phyloP scores from a whole-genome alignment of 1,140 invertebrate genomes.

The Pseudoatta argentina region DNA sequence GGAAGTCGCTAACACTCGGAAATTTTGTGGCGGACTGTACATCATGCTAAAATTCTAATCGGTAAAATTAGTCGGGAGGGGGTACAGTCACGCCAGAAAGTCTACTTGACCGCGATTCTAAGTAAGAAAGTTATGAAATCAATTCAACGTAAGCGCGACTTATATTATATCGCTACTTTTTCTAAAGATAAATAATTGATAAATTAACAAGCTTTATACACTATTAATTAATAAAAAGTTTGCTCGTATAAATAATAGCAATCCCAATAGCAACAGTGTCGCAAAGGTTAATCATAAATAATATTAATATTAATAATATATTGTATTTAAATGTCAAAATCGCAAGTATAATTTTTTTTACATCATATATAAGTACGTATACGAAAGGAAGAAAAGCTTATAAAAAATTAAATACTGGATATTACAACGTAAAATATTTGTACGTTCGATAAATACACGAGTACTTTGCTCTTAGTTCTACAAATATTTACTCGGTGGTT shows the following conservation, averaged over 20 bases:
- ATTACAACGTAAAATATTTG: slow-evolving; percentile 18
- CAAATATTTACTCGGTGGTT: slow-evolving; percentile 33
- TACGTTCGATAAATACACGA: background rate
- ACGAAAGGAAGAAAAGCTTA: background rate
- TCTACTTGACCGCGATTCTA: slow-evolving; percentile 81
- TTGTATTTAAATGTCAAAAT: background rate
- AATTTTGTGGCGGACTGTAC: slow-evolving; percentile 75
- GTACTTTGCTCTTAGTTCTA: slow-evolving; percentile 5
- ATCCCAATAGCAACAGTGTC: background rate
- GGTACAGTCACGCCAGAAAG: slow-evolving; percentile 78
- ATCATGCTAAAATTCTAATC: slow-evolving; percentile 83
- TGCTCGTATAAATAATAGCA: background rate
- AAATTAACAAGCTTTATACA: background rate
- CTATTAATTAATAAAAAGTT: slow-evolving; percentile 10
- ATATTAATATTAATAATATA: background rate
- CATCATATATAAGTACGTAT: background rate
- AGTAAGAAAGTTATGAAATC: slow-evolving; percentile 83
- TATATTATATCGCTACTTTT: slow-evolving; percentile 12
- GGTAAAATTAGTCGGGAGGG: slow-evolving; percentile 81
- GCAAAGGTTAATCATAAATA: background rate
- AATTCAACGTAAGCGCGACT: slow-evolving; percentile 71
- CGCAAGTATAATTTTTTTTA: background rate
- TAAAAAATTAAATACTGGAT: slow-evolving; percentile 22
- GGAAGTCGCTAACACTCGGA: slow-evolving; percentile 1
- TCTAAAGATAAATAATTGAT: slow-evolving; percentile 19